Conservation (phyloP, 53 echinoderm and acorn worm species). For the Henricia sp. region DNA sequence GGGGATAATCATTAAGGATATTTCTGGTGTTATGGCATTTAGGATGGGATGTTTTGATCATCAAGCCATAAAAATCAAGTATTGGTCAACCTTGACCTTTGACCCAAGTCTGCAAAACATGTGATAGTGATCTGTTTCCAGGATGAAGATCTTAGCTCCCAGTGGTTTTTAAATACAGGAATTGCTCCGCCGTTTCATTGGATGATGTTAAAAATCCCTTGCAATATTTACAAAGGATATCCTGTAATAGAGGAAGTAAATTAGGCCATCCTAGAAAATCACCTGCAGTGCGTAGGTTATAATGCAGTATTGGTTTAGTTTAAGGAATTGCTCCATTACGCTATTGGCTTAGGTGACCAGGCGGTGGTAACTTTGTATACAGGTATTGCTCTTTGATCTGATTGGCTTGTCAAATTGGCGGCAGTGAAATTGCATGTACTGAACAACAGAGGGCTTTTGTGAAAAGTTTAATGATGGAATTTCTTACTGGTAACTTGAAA, state of each 20-base stretch:
- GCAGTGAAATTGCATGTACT: background rate
- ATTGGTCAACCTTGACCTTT: no score
- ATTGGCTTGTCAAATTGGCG: conserved; percentile 1
- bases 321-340: background rate
- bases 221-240: background rate
- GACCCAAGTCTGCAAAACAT: no score
- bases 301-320: background rate
- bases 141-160: no score
- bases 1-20: no score
- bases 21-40: no score
- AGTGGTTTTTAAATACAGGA: background rate
- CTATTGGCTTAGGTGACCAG: background rate
- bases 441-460: conserved; percentile 2
- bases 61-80: no score
- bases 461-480: no score
- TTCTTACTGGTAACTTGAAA: no score
- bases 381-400: conserved; percentile 21
- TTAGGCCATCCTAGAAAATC: no score
- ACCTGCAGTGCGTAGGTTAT: no score
- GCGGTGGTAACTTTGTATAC: background rate
- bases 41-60: no score
- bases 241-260: conserved; percentile 10
- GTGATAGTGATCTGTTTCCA: no score
- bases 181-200: background rate
- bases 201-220: background rate